Evolutionary conservation across 2,797 vertebrate species (phyloP).

Genomic region (Toxotes lorentzi): DNA sequence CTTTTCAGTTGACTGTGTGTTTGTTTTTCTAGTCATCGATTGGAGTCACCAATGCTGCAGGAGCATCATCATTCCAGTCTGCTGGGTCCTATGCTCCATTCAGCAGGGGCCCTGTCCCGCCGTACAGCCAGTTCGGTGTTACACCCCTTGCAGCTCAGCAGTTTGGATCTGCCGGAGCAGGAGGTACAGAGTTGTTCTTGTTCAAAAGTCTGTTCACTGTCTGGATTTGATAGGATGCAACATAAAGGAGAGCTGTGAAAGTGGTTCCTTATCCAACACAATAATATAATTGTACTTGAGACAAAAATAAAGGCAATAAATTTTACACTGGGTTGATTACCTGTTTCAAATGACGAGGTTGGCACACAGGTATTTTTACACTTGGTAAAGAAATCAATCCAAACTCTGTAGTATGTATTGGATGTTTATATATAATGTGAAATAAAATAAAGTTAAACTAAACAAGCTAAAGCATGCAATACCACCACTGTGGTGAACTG

Average conservation of each 20-base stretch:
- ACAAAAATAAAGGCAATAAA: neutral
- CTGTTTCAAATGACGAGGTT: neutral
- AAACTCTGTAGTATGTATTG: too few species aligned
- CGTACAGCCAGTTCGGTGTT: slow-evolving; percentile 93
- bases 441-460: neutral
- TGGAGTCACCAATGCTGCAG: slow-evolving; percentile 84
- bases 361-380: neutral
- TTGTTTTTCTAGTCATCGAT: slow-evolving; percentile 90
- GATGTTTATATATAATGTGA: neutral
- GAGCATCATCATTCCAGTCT: slow-evolving; percentile 89
- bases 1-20: neutral
- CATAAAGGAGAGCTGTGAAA: neutral
- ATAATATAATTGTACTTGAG: neutral
- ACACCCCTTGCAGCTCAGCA: slow-evolving; percentile 89
- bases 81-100: slow-evolving; percentile 92
- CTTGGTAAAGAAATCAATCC: too few species aligned
- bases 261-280: neutral
- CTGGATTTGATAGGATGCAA: too few species aligned
- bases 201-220: neutral
- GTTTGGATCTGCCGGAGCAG: slow-evolving; percentile 87
- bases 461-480: neutral
- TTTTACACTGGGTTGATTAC: too few species aligned
- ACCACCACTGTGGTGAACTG: too few species aligned
- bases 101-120: slow-evolving; percentile 89
- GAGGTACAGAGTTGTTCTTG: slow-evolving; percentile 73